A percentile compares a stretch with the other conserved stretches of the same genome.
Conservation (phyloP, 2,113 vertebrate species). For the Albula glossodonta region DNA sequence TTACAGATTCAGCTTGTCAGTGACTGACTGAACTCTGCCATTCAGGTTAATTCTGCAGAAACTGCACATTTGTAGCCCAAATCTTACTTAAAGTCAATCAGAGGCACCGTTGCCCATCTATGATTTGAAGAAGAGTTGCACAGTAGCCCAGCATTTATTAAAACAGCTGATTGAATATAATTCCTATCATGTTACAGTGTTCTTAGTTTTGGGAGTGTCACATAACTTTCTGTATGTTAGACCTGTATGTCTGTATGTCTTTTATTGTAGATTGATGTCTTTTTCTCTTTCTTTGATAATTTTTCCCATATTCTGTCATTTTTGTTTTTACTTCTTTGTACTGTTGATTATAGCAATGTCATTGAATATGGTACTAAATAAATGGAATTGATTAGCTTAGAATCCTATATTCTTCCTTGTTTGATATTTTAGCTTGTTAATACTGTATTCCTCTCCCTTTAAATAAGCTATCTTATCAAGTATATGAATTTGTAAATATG, state of each 20-base stretch:
- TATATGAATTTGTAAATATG: background rate
- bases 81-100: background rate
- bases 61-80: background rate
- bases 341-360: background rate
- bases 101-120: no score
- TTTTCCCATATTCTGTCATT: no score
- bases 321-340: background rate
- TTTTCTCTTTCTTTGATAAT: background rate
- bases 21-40: background rate
- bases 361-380: background rate
- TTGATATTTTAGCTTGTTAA: background rate
- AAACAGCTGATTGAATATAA: no score
- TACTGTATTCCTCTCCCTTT: background rate
- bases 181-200: no score
- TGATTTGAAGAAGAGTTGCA: no score
- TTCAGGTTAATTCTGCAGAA: background rate
- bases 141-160: no score
- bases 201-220: no score
- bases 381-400: background rate
- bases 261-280: background rate
- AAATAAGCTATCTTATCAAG: background rate
- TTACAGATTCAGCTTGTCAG: background rate
- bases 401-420: no score
- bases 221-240: no score
- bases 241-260: no score